phyloP scores from a whole-genome alignment of 2,888 invertebrate species.

The Ptilodon capucinus region DNA sequence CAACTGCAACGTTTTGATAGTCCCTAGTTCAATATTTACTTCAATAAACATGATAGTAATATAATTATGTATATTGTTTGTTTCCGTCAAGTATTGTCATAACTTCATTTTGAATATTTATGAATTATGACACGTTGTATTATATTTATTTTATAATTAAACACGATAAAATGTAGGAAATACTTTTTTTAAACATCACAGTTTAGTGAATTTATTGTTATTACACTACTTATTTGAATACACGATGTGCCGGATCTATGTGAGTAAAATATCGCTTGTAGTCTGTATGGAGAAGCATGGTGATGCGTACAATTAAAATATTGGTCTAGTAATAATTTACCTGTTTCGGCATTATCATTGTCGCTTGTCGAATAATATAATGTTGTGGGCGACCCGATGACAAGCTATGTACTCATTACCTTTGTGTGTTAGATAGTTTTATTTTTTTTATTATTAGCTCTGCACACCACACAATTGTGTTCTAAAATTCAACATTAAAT shows the following conservation, averaged over 20 bases:
- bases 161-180: too few relatives aligned
- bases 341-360: conserved; percentile 61
- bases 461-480: conserved; percentile 56
- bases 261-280: conserved; percentile 77
- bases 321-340: conserved; percentile 56
- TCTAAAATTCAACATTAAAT: conserved; percentile 11
- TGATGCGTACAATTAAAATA: conserved; percentile 58
- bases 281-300: conserved; percentile 75
- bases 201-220: conserved; percentile 24
- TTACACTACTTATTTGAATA: conserved; percentile 40
- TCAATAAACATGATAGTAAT: too few relatives aligned
- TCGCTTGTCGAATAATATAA: conserved; percentile 63
- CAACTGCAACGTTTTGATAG: too few relatives aligned
- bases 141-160: conserved; percentile 21
- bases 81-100: not conserved
- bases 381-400: conserved; percentile 56
- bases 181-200: conserved; percentile 22
- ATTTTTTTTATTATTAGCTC: conserved; percentile 49
- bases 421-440: conserved; percentile 66
- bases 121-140: conserved; percentile 3
- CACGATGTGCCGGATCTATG: conserved; percentile 69
- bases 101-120: not conserved
- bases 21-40: too few relatives aligned
- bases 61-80: too few relatives aligned
- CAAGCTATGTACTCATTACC: conserved; percentile 59